A percentile compares a stretch with the other conserved stretches of the same genome.
These are phyloP conservation scores for Eupithecia exiguata DNA, from an alignment of 2,888 invertebrate genomes.

Conservation along the genomic window DNA sequence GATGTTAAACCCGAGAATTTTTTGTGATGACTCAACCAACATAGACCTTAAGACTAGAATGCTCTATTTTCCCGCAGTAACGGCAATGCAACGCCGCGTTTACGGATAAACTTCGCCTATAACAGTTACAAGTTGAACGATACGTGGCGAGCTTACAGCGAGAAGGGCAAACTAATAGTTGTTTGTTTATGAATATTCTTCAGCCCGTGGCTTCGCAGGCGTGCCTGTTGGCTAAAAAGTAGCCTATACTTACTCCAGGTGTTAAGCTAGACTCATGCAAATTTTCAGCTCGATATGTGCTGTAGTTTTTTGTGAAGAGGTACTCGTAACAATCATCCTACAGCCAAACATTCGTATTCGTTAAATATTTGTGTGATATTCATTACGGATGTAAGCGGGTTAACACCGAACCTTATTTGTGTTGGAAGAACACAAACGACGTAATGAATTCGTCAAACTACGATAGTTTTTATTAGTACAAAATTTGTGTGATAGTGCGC, in stretches of 20 bases:
- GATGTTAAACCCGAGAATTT: neutral
- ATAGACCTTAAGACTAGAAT: neutral
- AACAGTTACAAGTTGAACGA: neutral
- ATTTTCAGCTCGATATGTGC: neutral
- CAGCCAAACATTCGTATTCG: too few relatives aligned
- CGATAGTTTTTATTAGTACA: too few relatives aligned
- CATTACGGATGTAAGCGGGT: too few relatives aligned
- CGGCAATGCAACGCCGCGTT: neutral
- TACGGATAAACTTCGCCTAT: constrained; percentile 6
- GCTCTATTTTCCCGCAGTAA: neutral
- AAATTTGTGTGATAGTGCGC: too few relatives aligned
- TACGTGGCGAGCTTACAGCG: neutral
- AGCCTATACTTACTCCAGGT: neutral
- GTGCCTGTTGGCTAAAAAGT: neutral
- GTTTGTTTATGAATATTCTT: neutral
- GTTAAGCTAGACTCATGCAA: neutral
- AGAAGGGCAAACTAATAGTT: neutral
- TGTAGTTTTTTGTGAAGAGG: neutral
- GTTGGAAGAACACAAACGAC: too few relatives aligned
- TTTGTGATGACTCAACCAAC: neutral
- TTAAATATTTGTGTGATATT: too few relatives aligned
- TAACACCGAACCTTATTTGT: too few relatives aligned
- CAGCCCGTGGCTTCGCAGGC: neutral
- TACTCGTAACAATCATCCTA: neutral
- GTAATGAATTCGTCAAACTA: too few relatives aligned